Conservation (phyloP, 1,140 invertebrate genomes). For the Metopolophium dirhodum region DNA sequence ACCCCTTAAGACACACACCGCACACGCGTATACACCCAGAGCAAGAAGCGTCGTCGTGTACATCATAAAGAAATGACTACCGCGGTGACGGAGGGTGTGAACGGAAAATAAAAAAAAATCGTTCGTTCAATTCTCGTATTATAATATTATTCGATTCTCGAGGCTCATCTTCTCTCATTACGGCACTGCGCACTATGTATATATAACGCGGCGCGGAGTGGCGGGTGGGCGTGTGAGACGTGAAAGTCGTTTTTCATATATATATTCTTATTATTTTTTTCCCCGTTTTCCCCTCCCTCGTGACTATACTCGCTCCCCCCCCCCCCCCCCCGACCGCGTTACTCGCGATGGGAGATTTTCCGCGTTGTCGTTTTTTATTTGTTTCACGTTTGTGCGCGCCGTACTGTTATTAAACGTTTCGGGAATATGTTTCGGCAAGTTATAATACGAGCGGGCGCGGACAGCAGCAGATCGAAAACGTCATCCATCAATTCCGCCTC, state of each 20-base stretch:
- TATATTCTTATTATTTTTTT: constrained; percentile 14
- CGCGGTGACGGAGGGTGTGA: not conserved
- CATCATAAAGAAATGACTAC: constrained; percentile 40
- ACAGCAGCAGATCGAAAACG: constrained; percentile 47
- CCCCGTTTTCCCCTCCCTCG: too few species aligned
- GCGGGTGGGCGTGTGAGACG: not conserved
- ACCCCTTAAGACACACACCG: constrained; percentile 48
- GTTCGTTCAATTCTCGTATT: constrained; percentile 39
- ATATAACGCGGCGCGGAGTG: too few species aligned
- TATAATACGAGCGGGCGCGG: not conserved
- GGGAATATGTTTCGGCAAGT: constrained; percentile 45
- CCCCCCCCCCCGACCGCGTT: too few species aligned
- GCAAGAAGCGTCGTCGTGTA: not conserved
- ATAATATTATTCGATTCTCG: constrained; percentile 48
- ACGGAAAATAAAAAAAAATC: not conserved
- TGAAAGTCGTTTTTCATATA: constrained; percentile 54
- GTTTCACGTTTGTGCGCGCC: constrained; percentile 38
- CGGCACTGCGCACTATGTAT: not conserved
- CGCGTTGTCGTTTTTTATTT: constrained; percentile 46
- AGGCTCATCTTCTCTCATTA: constrained; percentile 38
- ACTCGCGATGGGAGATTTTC: constrained; percentile 37
- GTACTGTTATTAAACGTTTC: constrained; percentile 45
- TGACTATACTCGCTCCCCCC: too few species aligned
- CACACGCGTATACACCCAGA: not conserved
- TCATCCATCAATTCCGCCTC: constrained; percentile 49